Base-by-base conservation (phyloP, 1,140 invertebrate genomes). In the Daktulosphaira vitifoliae region DNA sequence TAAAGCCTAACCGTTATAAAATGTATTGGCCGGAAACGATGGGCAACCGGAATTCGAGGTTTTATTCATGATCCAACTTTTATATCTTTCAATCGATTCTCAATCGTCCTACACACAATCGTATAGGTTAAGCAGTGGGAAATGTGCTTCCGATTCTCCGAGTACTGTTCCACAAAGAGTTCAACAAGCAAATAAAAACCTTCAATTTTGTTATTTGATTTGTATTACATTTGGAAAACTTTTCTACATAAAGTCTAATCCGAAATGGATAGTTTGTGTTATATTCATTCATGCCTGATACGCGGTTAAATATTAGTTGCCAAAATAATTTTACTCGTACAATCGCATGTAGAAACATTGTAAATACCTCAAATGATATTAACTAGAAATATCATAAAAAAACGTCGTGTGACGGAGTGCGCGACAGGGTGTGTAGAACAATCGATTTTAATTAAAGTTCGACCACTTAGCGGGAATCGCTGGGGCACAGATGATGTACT, bases 31-130 rank as follows among this genome's bases (percentile, higher is more conserved):
- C 56, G 56, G 56, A 62, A 48, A 23, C 56, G 42, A 9, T 42
- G 56, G 56, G 25, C 56, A 33, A 62, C 56, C 56, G 56, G 56
- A 62, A 62, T 62, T 48, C 56, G 56, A 62, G 39, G 56, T 62
- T 62, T 62, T 62, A 62, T 62, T 62, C 56, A 62, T 62, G 56
- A 62, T 42, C 42, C 23, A 62, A 62, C 42, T 62, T 62, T 62
- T 46, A 38, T 48, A 46, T 62, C 44, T 46, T 29, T 22, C 56
- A 6, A 18, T 7, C 44, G 16, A 7, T 15, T 23, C 13, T 42
- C 56, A 13, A 48, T 20, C 56, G 56, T 33, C 44, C 26, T 26
- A 62, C 56, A 48, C 29, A 50, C 39, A 11, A 4, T 4, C 39
- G 15, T n/a, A 44, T 62, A 48, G 56, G 56, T 62, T 62, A 62